These are phyloP conservation scores for Discoglossus pictus DNA, from an alignment of 2,797 vertebrate genomes.

Conservation along the genomic window DNA sequence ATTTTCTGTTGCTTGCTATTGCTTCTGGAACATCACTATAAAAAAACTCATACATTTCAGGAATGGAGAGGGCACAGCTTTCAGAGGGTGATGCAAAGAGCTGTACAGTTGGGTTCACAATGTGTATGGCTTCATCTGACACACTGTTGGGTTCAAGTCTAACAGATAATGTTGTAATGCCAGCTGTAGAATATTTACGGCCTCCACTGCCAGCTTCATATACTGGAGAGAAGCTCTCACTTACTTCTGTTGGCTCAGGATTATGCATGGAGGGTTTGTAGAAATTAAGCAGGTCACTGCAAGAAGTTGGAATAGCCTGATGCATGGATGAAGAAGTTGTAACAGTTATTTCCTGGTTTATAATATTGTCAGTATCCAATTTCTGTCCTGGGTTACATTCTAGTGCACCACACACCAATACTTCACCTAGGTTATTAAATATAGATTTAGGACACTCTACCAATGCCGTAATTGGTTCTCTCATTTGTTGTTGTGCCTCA, in stretches of 20 bases:
- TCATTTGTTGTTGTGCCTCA: too few relatives aligned
- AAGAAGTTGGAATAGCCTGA: conserved; percentile 19
- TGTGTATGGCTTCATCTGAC: neutral
- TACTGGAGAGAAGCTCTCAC: neutral
- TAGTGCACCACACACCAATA: too few relatives aligned
- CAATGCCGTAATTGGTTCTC: too few relatives aligned
- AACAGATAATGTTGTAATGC: neutral
- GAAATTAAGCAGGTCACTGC: neutral
- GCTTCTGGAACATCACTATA: conserved; percentile 73
- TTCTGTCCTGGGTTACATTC: too few relatives aligned
- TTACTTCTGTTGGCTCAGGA: neutral
- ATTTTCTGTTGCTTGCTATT: conserved; percentile 16
- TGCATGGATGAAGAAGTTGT: conserved; percentile 35
- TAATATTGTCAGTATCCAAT: too few relatives aligned
- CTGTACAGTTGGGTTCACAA: neutral
- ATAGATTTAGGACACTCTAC: too few relatives aligned
- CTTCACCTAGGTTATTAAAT: too few relatives aligned
- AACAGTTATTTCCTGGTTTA: too few relatives aligned
- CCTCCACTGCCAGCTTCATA: neutral
- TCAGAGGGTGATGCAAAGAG: neutral
- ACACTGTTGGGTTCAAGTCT: neutral
- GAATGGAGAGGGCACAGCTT: conserved; percentile 67
- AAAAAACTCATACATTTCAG: conserved; percentile 87
- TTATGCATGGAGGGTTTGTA: neutral
- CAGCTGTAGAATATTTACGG: neutral